Evolutionary conservation across 2,113 vertebrate genomes (phyloP), one percentile per base, ranked within the genome.

Genomic region (Mesitornis unicolor): DNA sequence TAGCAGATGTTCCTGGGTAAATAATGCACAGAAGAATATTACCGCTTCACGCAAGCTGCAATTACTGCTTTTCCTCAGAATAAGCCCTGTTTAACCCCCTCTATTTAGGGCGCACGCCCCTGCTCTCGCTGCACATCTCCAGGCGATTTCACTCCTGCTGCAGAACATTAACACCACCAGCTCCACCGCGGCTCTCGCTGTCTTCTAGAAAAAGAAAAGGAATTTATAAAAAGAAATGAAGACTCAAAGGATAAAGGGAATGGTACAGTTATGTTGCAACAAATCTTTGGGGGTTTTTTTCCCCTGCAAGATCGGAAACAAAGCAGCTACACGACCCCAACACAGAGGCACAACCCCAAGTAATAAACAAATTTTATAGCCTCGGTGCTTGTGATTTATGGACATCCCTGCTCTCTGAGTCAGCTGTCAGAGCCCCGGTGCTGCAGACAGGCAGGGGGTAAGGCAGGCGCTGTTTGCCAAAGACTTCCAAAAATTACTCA

Each of bases 1-100:
- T 97, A 98, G 97, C 96, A 97, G 95, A 93, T 97, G 96, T 94
- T 97, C 96, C 97, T 94, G 95, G 93, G 96, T 97, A 97, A 98
- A 96, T 97, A 98, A 97, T 94, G 96, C 96, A 93, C 75, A 76
- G 84, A 93, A 87, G 91, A 93, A 92, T 91, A 92, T 94, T 89
- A 69, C 83, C 36, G 86, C 95, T 96, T 47, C 89, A 82, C 59
- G 4, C 84, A 87, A 84, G 86, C 93, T 89, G 93, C 92, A 94
- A 96, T 95, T 89, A 95, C 90, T 87, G 79, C 92, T 70, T 90
- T n/a, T 53, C 83, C 73, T 90, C 93, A 17, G 57, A 96, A 95
- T 63, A 71, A 96, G 92, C 88, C 92, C 93, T 95, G 94, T 87
- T 97, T 96, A 95, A 96, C 95, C 96, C 93, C 74, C 89, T n/a